phyloP scores from a whole-genome alignment of 2,888 invertebrate species.

The Steinernema carpocapsae region DNA sequence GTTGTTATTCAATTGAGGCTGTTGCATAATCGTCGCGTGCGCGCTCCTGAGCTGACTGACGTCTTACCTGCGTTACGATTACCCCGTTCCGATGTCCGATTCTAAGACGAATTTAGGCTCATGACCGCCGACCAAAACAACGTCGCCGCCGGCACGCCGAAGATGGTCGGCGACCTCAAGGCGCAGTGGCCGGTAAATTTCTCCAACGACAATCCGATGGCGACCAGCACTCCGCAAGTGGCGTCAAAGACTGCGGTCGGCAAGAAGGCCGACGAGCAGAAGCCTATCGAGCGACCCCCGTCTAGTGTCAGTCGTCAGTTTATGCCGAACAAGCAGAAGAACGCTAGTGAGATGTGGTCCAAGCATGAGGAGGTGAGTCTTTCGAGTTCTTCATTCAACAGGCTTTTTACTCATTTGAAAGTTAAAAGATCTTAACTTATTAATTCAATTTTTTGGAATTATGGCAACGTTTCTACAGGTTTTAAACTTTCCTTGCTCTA shows the following conservation, averaged over 20 bases:
- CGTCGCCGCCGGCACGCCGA: constrained; percentile 19
- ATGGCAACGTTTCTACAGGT: too few species aligned
- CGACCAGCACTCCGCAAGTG: constrained; percentile 30
- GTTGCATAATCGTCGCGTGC: constrained; percentile 31
- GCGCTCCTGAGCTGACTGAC: neutral
- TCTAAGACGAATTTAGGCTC: constrained; percentile 29
- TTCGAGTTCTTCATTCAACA: too few species aligned
- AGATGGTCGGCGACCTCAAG: constrained; percentile 34
- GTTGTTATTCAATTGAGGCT: constrained; percentile 11
- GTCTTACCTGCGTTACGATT: neutral
- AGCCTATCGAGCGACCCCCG: constrained; percentile 39
- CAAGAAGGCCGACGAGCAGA: constrained; percentile 19
- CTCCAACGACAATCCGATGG: constrained; percentile 22
- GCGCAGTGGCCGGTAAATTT: constrained; percentile 33
- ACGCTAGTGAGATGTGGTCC: constrained; percentile 38
- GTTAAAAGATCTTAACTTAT: too few species aligned
- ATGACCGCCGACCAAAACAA: constrained; percentile 27
- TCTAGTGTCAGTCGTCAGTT: constrained; percentile 43
- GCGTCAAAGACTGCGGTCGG: neutral
- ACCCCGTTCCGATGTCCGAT: neutral
- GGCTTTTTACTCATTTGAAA: too few species aligned
- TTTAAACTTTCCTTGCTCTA: too few species aligned
- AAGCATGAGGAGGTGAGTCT: constrained; percentile 38
- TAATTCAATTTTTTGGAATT: too few species aligned
- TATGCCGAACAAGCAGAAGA: constrained; percentile 41